Conservation (phyloP, 2,888 invertebrate genomes). For the Monoplex corrugatus region DNA sequence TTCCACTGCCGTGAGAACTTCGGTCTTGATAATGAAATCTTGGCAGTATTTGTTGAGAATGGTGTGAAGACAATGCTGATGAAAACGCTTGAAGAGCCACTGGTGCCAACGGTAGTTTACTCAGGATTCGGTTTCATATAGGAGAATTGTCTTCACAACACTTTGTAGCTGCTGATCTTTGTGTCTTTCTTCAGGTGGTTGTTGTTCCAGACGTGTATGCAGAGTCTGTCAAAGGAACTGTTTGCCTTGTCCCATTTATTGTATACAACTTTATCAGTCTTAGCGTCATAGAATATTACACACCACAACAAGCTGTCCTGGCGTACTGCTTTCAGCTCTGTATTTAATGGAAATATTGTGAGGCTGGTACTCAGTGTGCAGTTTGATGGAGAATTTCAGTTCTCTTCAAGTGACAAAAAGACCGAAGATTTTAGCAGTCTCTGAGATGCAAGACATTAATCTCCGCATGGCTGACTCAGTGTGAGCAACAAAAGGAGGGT, state of each 20-base stretch:
- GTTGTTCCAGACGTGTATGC: conserved; percentile 31
- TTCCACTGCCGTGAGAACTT: too few relatives aligned
- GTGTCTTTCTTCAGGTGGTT: conserved; percentile 17
- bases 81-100: too few relatives aligned
- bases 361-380: background rate
- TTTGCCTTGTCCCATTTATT: conserved; percentile 25
- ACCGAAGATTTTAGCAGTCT: conserved; percentile 17
- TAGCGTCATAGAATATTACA: too few relatives aligned
- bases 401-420: background rate
- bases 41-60: too few relatives aligned
- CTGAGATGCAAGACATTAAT: too few relatives aligned
- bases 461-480: too few relatives aligned
- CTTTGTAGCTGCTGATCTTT: conserved; percentile 3
- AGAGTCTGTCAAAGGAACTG: too few relatives aligned
- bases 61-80: too few relatives aligned
- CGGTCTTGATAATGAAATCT: too few relatives aligned
- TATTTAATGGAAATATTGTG: background rate
- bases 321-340: conserved; percentile 14
- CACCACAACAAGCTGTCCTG: background rate
- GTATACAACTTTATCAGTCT: conserved; percentile 2
- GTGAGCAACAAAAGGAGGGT: background rate
- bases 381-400: background rate
- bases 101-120: background rate
- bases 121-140: conserved; percentile 40
- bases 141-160: conserved; percentile 18